phyloP scores from a whole-genome alignment of 2,888 invertebrate species.

The Melinopterus prodromus region DNA sequence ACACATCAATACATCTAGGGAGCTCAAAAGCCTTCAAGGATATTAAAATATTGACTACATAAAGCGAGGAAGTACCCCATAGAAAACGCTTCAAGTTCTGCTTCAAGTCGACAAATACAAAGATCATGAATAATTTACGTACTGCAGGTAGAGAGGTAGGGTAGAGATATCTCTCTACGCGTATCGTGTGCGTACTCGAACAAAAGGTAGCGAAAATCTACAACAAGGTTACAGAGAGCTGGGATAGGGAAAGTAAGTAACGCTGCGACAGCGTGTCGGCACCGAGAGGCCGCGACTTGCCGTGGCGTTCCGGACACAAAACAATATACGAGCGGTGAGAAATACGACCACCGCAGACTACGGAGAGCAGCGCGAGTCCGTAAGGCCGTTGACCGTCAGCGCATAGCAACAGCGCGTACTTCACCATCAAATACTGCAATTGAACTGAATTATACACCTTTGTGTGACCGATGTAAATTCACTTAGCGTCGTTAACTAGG shows the following conservation, averaged over 20 bases:
- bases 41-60: no score
- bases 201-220: not conserved
- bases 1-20: no score
- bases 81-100: no score
- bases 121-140: no score
- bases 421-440: slow-evolving; percentile 39
- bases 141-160: no score
- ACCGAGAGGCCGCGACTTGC: slow-evolving; percentile 26
- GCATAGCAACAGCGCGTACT: slow-evolving; percentile 42
- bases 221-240: not conserved
- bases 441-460: slow-evolving; percentile 38
- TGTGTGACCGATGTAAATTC: slow-evolving; percentile 26
- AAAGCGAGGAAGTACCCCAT: no score
- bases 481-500: not conserved
- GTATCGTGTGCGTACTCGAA: not conserved
- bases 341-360: slow-evolving; percentile 31
- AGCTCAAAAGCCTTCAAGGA: no score
- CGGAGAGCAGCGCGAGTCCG: not conserved
- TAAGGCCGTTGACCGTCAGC: slow-evolving; percentile 41
- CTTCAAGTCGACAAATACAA: no score
- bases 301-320: slow-evolving; percentile 32
- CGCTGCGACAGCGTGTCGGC: not conserved
- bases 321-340: slow-evolving; percentile 34
- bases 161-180: no score
- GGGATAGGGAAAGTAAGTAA: slow-evolving; percentile 11